These are phyloP conservation scores for Druon quercuslanigerum DNA, from an alignment of 1,140 invertebrate genomes.

Conservation along the genomic window DNA sequence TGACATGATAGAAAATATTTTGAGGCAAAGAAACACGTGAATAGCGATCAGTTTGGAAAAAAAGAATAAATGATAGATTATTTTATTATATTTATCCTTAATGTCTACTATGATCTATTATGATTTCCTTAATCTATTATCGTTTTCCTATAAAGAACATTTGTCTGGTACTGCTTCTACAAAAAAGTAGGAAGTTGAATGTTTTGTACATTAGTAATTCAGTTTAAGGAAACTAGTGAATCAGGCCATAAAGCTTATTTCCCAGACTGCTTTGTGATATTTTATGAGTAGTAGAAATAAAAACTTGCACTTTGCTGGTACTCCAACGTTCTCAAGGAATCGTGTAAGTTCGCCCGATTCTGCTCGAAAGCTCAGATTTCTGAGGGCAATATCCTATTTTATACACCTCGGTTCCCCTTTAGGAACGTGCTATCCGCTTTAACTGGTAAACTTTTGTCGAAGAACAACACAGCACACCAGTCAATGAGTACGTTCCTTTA, in stretches of 20 bases:
- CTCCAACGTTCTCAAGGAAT: conserved; percentile 10
- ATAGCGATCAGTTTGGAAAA: no score
- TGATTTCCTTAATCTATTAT: no score
- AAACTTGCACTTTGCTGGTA: conserved; percentile 20
- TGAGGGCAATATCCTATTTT: conserved; percentile 12
- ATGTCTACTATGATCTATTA: no score
- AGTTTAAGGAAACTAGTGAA: conserved; percentile 1
- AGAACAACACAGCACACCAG: conserved; percentile 15
- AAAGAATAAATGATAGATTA: no score
- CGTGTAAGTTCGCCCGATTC: conserved; percentile 8
- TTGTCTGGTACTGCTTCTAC: no score
- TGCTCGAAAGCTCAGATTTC: conserved; percentile 6
- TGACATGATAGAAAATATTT: no score
- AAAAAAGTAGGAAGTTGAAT: background rate
- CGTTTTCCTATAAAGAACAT: no score
- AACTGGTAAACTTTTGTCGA: conserved; percentile 12
- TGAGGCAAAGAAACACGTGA: no score
- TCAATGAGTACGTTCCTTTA: conserved; percentile 21
- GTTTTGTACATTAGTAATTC: conserved; percentile 19
- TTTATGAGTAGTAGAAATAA: conserved; percentile 23
- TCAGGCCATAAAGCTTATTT: conserved; percentile 11
- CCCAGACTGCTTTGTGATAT: conserved; percentile 16
- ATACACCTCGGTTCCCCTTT: conserved; percentile 3
- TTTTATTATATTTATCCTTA: no score
- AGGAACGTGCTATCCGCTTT: background rate